Base-by-base conservation (phyloP, 2,888 invertebrate genomes). In the Orthosia incerta region DNA sequence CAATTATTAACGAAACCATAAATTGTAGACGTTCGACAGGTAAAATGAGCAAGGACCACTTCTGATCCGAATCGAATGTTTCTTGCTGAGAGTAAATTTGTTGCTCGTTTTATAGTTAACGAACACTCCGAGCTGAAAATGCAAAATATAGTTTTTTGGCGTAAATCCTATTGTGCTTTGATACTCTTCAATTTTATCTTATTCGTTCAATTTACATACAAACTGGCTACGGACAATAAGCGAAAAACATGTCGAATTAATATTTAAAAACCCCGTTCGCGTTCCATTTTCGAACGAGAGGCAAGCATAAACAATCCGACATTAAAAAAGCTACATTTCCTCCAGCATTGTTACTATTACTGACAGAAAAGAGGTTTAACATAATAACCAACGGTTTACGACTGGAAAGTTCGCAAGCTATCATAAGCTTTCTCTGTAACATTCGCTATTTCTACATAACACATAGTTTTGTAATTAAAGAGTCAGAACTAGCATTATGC, bases 401-500 rank as follows among this genome's bases (percentile, higher is more conserved):
- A 70, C 71, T 76, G 74, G 68, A 86, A 87, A 85, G 74, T 84
- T 87, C 50, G 70, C 81, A 79, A 78, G 75, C 76, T 65, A 80
- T 82, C 80, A 82, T 79, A 87, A 82, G 82, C 83, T 80, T 81
- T 76, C 82, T 82, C 79, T 80, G 86, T 88, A 85, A 84, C 84
- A 72, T 88, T 84, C 67, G 80, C 70, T 51, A 81, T 84, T 84
- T 82, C 75, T 80, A 80, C 83, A 83, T 84, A 82, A 82, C 86
- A 86, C 86, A 87, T 87, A 86, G 84, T 83, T 84, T 79, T 72
- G 87, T 89, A 90, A 90, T 89, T 90, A 91, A 89, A 89, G 86
- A 90, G 86, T 87, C 88, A 84, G 82, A 87, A 89, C 86, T 85
- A 87, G 84, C 83, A 86, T 89, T 90, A 89, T 87, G 82, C 83